Evolutionary conservation across 2,797 vertebrate species (phyloP), one percentile per base, ranked within the genome.

Genomic region (Bufotes viridis): DNA sequence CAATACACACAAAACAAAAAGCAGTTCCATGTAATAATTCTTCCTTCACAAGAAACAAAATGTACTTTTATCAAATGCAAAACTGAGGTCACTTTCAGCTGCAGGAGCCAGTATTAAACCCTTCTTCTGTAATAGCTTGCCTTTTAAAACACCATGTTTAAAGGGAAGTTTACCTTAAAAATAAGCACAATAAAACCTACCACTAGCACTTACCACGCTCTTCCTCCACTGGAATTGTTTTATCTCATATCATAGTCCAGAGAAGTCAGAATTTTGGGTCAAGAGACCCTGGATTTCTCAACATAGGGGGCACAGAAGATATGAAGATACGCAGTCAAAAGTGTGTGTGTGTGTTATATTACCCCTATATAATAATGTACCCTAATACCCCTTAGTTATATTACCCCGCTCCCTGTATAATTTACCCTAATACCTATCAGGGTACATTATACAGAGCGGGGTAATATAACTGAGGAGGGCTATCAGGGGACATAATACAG

Each of bases 31-130:
- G 74, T 78, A 78, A 15, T 55, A n/a, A 78, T 78, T 78, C 22
- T 55, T 12, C 74, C 49, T 14, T 24, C 51, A n/a, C 22, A 11
- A 78, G 51, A 24, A 53, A 53, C 74, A 24, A 49, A 76, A 76
- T 76, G 74, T 76, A 51, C 74, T 76, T 13, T 76, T 53, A 53
- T 49, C n/a, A 5, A 51, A 76, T n/a, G 74, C 8, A 7, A 76
- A 76, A 53, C 42, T 76, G 74, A 76, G 42, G 74, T 76, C 74
- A 76, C 20, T 76, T 75, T 75, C 10, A 51, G 42, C 20, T 53
- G 34, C 0, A n/a, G 14, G 22, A 53, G 20, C 74, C 49, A 76
- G 49, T 18, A 22, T 53, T 7, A 6, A 51, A 24, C 74, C 74
- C 74, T 49, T 49, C 72, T 76, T n/a, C 11, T 53, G 49, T 55